Percentiles rank a stretch among this genome's conserved stretches.
These are phyloP conservation scores for Atrina japonica DNA, from an alignment of 2,888 invertebrate genomes.

Conservation along the genomic window DNA sequence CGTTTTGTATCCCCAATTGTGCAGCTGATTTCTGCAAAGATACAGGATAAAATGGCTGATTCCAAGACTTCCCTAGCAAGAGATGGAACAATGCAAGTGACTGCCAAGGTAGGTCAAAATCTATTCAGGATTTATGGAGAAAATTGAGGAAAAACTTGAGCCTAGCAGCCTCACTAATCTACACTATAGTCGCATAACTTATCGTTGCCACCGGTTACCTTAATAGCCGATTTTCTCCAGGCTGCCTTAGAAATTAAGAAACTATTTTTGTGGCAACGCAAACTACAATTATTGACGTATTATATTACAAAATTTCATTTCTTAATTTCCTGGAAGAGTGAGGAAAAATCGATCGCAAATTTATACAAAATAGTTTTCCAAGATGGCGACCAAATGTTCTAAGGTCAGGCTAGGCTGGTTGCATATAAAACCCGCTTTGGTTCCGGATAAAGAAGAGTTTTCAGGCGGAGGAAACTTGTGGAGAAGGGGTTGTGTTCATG, in stretches of 20 bases:
- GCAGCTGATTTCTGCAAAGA: constrained; percentile 53
- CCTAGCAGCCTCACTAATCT: too few species aligned
- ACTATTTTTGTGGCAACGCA: constrained; percentile 20
- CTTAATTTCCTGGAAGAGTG: constrained; percentile 33
- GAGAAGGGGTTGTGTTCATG: too few species aligned
- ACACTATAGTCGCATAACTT: constrained; percentile 2
- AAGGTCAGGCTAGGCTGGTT: constrained; percentile 38
- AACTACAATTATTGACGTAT: constrained; percentile 26
- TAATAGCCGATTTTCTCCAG: constrained; percentile 18
- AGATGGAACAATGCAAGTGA: constrained; percentile 76
- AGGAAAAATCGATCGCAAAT: neutral
- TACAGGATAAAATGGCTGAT: constrained; percentile 68
- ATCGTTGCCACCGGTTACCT: constrained; percentile 27
- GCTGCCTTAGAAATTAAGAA: constrained; percentile 45
- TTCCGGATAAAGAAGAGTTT: too few species aligned
- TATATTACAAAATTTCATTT: constrained; percentile 14
- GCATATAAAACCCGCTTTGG: constrained; percentile 1
- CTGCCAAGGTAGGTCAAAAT: constrained; percentile 72
- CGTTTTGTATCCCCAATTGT: constrained; percentile 58
- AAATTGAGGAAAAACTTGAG: constrained; percentile 6
- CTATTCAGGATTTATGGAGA: neutral
- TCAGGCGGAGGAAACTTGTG: too few species aligned
- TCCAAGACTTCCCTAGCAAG: constrained; percentile 68
- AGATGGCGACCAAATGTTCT: constrained; percentile 58
- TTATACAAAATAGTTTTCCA: constrained; percentile 46